Evolutionary conservation across 2,113 vertebrate genomes (phyloP).

Genomic region (Gorsachius goisagi): DNA sequence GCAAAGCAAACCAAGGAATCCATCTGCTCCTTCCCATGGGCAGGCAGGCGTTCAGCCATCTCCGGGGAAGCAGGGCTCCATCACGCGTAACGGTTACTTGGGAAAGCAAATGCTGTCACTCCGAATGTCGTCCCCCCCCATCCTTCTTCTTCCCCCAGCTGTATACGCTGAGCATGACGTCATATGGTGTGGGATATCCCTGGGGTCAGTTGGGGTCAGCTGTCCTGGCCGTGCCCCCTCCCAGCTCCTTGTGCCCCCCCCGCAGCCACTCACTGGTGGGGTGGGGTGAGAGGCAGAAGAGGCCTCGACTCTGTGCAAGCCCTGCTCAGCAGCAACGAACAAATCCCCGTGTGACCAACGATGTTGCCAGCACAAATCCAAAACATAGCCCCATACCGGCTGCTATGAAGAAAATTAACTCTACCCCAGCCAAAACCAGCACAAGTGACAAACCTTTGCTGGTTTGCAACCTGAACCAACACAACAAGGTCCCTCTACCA

Average conservation of each 20-base stretch:
- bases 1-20: not conserved
- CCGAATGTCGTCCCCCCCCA: too few relatives aligned
- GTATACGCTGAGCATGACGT: not conserved
- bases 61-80: not conserved
- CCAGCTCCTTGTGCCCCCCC: not conserved
- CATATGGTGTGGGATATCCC: not conserved
- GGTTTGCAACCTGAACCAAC: not conserved
- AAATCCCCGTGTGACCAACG: not conserved
- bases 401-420: not conserved
- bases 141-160: not conserved
- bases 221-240: not conserved
- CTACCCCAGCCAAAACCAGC: not conserved
- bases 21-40: not conserved
- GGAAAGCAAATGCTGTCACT: not conserved
- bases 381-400: not conserved
- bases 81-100: not conserved
- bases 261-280: not conserved
- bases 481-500: not conserved
- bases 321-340: not conserved
- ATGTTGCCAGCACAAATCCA: not conserved
- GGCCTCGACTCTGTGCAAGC: not conserved
- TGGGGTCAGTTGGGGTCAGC: not conserved
- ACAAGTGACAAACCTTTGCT: not conserved
- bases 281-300: not conserved
- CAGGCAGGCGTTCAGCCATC: not conserved